Base-by-base conservation (phyloP, 2,113 vertebrate species). In the Raja brachyura region DNA sequence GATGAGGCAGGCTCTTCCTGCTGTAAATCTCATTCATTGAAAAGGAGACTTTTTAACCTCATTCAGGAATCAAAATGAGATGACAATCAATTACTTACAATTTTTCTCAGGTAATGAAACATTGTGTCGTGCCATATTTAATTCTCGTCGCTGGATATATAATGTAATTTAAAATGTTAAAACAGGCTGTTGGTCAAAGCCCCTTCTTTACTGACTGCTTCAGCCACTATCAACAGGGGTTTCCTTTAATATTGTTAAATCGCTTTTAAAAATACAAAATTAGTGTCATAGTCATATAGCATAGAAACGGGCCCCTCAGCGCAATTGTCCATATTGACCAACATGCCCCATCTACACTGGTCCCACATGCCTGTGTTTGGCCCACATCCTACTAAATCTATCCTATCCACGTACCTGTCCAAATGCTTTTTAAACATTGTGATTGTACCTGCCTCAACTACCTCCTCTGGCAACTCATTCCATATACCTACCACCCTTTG, bases 1-100 rank as follows among this genome's bases (percentile, higher is more conserved):
- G 73, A 92, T 92, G 90, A 92, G 66, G 6, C 68, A 74, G 66
- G 31, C 28, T 54, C 39, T 92, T 92, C 68, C 88, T 92, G 66
- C 5, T 70, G 33, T 92, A 92, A 92, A 73, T 92, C 70, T 92
- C 31, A 74, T 68, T 73, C 33, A 92, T 92, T 28, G 22, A 20
- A 28, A 74, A 54, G 18, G 48, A 74, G 61, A 28, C 68, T 73
- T 25, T 74, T 48, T 73, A 74, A 74, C 39, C 66, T 54, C 0
- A 5, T 73, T 92, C 18, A 68, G 66, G 61, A 68, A 56, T 63
- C 13, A 74, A 92, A 74, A 73, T 73, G 66, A 18, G 68, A 92
- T 68, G 22, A 10, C 63, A 90, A 22, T 70, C 5, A 39, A 90
- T 74, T 14, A 70, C 20, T 73, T 54, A 68, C 33, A 20, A 20